phyloP scores from a whole-genome alignment of 2,888 invertebrate genomes.

The Rhingia campestris region DNA sequence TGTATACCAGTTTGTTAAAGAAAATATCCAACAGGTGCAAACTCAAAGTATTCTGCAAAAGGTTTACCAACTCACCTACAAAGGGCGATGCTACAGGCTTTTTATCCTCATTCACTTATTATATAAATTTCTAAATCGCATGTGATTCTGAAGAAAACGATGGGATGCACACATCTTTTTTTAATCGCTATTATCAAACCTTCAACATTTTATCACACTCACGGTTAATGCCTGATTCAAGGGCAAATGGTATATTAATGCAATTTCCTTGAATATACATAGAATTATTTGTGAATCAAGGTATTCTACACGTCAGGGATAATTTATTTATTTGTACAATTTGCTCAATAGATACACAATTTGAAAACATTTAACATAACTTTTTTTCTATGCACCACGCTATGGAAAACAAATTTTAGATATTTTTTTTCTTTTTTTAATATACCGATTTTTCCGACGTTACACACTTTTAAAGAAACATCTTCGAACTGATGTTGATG shows the following conservation, averaged over 20 bases:
- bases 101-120: constrained; percentile 22
- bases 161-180: constrained; percentile 12
- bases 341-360: background rate
- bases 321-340: background rate
- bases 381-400: background rate
- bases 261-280: background rate
- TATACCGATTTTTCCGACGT: constrained; percentile 5
- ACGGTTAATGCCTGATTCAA: background rate
- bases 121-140: background rate
- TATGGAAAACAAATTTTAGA: background rate
- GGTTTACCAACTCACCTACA: constrained; percentile 17
- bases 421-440: constrained; percentile 4
- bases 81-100: background rate
- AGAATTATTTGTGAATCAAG: background rate
- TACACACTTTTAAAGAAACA: constrained; percentile 28
- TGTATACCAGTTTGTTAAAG: background rate
- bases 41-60: background rate
- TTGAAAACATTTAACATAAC: background rate
- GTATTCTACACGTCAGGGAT: background rate
- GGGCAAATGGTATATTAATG: constrained; percentile 13
- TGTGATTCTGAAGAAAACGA: background rate
- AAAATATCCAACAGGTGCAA: constrained; percentile 40
- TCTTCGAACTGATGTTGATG: constrained; percentile 51
- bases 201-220: background rate
- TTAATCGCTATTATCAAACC: background rate